Evolutionary conservation across 2,888 invertebrate species (phyloP).

Genomic region (Parnassius smintheus): DNA sequence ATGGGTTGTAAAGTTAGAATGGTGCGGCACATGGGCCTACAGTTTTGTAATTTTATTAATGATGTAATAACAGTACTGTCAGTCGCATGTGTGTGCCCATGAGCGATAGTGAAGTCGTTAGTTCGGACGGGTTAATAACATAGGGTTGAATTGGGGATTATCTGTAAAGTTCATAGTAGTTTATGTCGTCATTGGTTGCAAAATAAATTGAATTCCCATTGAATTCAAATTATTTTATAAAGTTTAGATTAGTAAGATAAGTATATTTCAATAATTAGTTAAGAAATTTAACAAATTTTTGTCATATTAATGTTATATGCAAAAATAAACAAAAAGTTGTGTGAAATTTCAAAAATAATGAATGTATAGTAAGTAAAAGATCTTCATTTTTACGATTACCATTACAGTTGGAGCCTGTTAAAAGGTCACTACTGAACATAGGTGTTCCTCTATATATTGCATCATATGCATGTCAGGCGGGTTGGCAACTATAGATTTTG

Average conservation of each 20-base stretch:
- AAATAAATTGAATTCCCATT: constrained; percentile 29
- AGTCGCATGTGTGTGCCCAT: constrained; percentile 76
- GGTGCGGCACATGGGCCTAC: constrained; percentile 66
- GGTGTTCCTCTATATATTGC: not conserved
- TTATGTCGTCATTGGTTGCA: constrained; percentile 36
- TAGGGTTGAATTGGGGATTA: constrained; percentile 69
- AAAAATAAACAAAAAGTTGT: not conserved
- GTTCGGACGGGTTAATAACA: constrained; percentile 75
- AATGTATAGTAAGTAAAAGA: not conserved
- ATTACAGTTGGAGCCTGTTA: no score
- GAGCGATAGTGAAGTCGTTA: constrained; percentile 79
- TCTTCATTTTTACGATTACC: not conserved
- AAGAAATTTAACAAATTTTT: no score
- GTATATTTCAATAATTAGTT: no score
- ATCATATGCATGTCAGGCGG: not conserved
- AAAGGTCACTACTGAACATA: no score
- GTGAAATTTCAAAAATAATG: not conserved
- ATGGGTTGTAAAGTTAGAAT: constrained; percentile 64
- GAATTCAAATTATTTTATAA: no score
- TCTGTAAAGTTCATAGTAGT: constrained; percentile 57
- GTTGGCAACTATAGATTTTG: no score
- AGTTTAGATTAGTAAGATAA: no score
- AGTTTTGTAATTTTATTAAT: constrained; percentile 82
- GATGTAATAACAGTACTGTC: constrained; percentile 81
- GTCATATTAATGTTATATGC: no score